phyloP scores from a whole-genome alignment of 2,888 invertebrate genomes.

The Carcina quercana region DNA sequence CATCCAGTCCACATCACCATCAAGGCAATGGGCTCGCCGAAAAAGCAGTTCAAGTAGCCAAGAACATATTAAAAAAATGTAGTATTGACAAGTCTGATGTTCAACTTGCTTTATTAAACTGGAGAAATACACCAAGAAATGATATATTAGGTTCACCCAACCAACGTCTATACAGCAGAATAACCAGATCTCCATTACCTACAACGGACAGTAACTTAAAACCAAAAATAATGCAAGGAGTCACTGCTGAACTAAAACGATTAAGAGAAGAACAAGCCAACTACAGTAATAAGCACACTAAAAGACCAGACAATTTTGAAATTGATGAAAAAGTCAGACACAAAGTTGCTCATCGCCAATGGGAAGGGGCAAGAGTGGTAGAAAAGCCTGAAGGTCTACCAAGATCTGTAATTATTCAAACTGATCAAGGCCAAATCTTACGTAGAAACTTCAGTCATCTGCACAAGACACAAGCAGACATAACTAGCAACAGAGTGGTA shows the following conservation, averaged over 20 bases:
- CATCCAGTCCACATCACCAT: conserved; percentile 8
- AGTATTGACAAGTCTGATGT: conserved; percentile 1
- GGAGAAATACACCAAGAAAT: conserved; percentile 12
- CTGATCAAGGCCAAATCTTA: no score
- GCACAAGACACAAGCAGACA: no score
- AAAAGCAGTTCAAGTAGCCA: conserved; percentile 3
- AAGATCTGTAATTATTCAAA: conserved; percentile 10
- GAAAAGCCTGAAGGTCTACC: conserved; percentile 10
- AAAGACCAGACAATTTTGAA: conserved; percentile 7
- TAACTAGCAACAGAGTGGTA: no score
- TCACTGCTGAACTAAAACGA: no score
- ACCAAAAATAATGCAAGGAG: no score
- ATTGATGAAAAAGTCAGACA: conserved; percentile 12
- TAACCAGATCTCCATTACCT: conserved; percentile 9
- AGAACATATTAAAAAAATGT: conserved; percentile 1
- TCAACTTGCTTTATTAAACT: conserved; percentile 3
- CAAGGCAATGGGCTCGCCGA: conserved; percentile 7
- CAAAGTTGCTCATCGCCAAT: conserved; percentile 12
- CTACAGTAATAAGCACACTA: conserved; percentile 8
- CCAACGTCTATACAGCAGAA: conserved; percentile 13
- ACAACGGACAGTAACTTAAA: no score
- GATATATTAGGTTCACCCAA: conserved; percentile 15
- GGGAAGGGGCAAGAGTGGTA: conserved; percentile 14
- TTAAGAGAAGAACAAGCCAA: no score
- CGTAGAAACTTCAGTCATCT: no score